These are phyloP conservation scores for Exephanes ischioxanthus DNA, from an alignment of 2,888 invertebrate species.

Conservation along the genomic window DNA sequence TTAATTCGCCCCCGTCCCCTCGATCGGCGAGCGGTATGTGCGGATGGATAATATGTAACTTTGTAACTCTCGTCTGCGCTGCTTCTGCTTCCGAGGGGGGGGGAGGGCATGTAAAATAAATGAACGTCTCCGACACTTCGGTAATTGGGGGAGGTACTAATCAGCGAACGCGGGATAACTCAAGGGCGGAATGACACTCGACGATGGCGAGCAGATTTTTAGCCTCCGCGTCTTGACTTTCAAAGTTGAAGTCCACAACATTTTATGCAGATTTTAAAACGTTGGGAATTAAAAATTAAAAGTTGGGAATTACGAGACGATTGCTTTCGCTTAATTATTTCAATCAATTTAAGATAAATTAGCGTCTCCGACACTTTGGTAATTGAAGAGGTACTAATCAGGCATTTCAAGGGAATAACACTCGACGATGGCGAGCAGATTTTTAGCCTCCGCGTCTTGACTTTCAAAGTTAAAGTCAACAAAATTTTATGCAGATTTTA, in stretches of 20 bases:
- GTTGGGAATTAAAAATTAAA: no score
- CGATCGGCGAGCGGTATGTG: not conserved
- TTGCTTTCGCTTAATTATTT: no score
- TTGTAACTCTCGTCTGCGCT: not conserved
- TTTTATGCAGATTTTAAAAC: no score
- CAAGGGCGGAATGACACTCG: not conserved
- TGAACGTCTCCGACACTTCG: constrained; percentile 39
- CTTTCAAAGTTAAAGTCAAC: no score
- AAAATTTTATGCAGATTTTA: no score
- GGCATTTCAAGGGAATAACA: no score
- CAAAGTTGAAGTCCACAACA: not conserved
- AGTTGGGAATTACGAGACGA: no score
- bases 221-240: not conserved
- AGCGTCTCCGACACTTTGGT: constrained; percentile 32
- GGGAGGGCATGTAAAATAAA: not conserved
- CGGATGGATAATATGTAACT: constrained; percentile 25
- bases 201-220: not conserved
- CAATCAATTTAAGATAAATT: constrained; percentile 13
- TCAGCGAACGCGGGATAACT: not conserved
- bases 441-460: no score
- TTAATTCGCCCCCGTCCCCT: not conserved
- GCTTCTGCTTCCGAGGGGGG: not conserved
- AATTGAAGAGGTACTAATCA: no score
- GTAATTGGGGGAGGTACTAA: not conserved
- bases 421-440: no score